Evolutionary conservation across 2,113 vertebrate species (phyloP).

Genomic region (Sminthopsis crassicaudata): DNA sequence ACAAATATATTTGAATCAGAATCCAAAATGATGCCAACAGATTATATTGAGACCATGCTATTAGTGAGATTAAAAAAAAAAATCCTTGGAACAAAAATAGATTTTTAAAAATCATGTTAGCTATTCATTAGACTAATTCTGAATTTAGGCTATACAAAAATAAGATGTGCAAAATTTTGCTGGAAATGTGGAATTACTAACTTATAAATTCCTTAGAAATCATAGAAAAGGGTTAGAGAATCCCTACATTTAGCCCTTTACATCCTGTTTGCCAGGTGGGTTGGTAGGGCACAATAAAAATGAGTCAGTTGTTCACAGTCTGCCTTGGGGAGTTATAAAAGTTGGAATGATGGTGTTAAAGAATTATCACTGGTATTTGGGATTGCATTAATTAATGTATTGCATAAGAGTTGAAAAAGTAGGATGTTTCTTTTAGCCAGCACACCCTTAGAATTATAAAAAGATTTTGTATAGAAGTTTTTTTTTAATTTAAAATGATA

Average conservation of each 20-base stretch:
- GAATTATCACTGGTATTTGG: constrained; percentile 21
- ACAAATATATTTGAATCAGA: neutral
- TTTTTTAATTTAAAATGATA: neutral
- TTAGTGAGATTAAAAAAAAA: neutral
- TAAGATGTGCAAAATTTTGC: neutral
- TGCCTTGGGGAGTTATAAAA: constrained; percentile 38
- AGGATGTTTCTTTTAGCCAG: constrained; percentile 60
- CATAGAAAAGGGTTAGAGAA: constrained; percentile 38
- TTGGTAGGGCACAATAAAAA: constrained; percentile 25
- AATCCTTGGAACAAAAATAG: neutral
- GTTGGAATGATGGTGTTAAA: constrained; percentile 36
- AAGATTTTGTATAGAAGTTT: neutral
- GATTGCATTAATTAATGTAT: neutral
- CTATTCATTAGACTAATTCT: neutral
- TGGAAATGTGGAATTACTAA: neutral
- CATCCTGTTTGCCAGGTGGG: constrained; percentile 66
- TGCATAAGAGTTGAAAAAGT: constrained; percentile 52
- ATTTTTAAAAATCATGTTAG: neutral
- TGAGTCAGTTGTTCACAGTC: constrained; percentile 61
- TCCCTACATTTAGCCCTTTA: constrained; percentile 48
- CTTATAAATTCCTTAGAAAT: constrained; percentile 53
- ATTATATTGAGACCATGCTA: neutral
- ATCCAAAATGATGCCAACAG: neutral
- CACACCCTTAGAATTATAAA: constrained; percentile 45
- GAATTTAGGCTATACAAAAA: neutral